Evolutionary conservation across 1,140 invertebrate genomes (phyloP).

Genomic region (Ylistrum balloti): DNA sequence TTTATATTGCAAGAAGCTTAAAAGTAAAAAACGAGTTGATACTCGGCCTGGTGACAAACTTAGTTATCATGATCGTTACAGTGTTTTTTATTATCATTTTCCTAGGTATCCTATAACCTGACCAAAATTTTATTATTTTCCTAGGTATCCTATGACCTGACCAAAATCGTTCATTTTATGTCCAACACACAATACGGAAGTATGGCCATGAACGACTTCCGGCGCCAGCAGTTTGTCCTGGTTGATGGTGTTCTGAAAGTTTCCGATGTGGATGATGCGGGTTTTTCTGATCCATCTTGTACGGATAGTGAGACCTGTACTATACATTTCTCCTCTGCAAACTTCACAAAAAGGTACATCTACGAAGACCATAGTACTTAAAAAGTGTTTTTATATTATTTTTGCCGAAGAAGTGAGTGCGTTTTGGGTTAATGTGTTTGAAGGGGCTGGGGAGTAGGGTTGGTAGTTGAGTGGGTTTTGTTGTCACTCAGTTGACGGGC

Average conservation of each 20-base stretch:
- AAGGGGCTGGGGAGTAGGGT: too few species aligned
- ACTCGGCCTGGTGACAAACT: too few species aligned
- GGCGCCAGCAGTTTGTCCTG: conserved; percentile 84
- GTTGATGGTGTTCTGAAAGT: conserved; percentile 82
- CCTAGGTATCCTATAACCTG: conserved; percentile 81
- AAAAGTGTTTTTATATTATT: too few species aligned
- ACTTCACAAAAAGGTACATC: conserved; percentile 77
- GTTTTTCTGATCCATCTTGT: conserved; percentile 82
- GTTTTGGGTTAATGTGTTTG: too few species aligned
- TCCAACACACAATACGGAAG: conserved; percentile 82
- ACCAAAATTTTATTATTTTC: conserved; percentile 76
- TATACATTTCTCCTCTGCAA: conserved; percentile 70
- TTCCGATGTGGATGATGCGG: conserved; percentile 84
- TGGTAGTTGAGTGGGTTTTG: too few species aligned
- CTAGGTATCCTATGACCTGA: conserved; percentile 81
- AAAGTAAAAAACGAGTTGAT: too few species aligned
- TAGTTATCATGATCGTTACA: too few species aligned
- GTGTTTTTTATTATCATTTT: too few species aligned
- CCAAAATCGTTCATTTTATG: conserved; percentile 81
- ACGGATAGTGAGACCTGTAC: conserved; percentile 71
- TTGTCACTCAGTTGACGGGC: too few species aligned
- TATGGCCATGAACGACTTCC: conserved; percentile 83
- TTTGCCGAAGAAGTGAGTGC: too few species aligned
- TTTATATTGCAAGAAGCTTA: too few species aligned
- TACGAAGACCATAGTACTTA: too few species aligned